A percentile compares a stretch with the other conserved stretches of the same genome.
Conservation (phyloP, 2,113 vertebrate genomes). For the Oxyruncus cristatus region DNA sequence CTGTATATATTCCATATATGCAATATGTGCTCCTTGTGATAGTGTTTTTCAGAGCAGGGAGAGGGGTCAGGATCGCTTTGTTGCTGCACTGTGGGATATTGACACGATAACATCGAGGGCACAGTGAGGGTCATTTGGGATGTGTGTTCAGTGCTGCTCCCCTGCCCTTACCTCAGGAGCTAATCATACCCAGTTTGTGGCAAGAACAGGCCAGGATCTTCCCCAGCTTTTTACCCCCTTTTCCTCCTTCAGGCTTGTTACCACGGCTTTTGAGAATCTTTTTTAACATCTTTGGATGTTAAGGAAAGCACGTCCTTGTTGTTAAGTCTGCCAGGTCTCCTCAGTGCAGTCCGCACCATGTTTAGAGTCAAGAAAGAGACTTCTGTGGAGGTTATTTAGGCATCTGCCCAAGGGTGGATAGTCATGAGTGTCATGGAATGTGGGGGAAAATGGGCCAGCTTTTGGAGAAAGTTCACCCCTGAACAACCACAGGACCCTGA, state of each 20-base stretch:
- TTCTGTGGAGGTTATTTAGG: background rate
- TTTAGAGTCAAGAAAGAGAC: background rate
- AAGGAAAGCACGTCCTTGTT: background rate
- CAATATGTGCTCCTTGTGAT: background rate
- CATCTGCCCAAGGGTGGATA: background rate
- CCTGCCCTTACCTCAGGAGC: no score
- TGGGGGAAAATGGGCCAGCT: background rate
- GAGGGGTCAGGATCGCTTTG: background rate
- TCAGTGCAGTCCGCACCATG: background rate
- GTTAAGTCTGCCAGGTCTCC: background rate
- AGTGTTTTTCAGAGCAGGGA: background rate
- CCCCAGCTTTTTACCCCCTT: background rate
- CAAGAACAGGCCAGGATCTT: background rate
- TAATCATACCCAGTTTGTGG: background rate
- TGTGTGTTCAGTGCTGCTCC: background rate
- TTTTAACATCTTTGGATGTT: background rate
- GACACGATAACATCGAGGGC: background rate
- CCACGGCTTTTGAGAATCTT: background rate
- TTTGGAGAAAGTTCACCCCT: background rate
- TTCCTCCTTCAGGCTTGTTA: background rate
- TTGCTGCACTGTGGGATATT: background rate
- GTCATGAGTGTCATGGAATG: background rate
- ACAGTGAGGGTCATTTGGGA: background rate
- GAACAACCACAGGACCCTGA: no score
- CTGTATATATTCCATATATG: background rate